Evolutionary conservation across 2,797 vertebrate genomes (phyloP), one percentile per base, ranked within the genome.

Genomic region (Phyllotis vaccarum): DNA sequence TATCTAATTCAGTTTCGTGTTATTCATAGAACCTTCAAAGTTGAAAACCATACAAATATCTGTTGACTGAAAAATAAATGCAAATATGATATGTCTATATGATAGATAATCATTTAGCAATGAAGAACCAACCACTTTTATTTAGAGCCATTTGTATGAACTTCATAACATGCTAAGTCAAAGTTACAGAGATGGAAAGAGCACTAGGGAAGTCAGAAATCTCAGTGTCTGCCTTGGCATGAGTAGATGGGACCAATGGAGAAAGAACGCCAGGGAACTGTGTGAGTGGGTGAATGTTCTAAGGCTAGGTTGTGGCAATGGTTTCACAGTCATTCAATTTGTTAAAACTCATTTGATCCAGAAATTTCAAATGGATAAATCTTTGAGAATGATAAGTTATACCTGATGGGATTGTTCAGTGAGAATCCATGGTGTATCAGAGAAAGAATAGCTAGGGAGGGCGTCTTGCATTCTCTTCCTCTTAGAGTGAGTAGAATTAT

Each of bases 381-480:
- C 78, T 90, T 91, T 24, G 37, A 34, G 27, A n/a, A 31, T 37
- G 76, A 40, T 37, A 60, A 66, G 62, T 70, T 54, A 37, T 60
- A 60, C n/a, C 40, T 80, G 2, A 79, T 10, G 80, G 72, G 29
- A 24, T n/a, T 62, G 24, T 60, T 49, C 58, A 56, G 29, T 54
- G 49, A 79, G 83, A n/a, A 62, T 81, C n/a, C n/a, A n/a, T n/a
- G n/a, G n/a, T n/a, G n/a, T 85, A 56, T 81, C 10, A 40, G n/a
- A 58, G 19, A 31, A 75, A 37, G 72, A 68, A 27, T 21, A 86
- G 52, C 62, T 82, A 54, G 58, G 82, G 83, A 86, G 40, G 1
- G 1, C 31, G n/a, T 70, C n/a, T 86, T 95, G 81, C 37, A 9
- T 52, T 40, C 86, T 89, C 56, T 80, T 94, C 17, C 54, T 92